Conservation (phyloP, 1,140 invertebrate species). For the Tribolium madens region DNA sequence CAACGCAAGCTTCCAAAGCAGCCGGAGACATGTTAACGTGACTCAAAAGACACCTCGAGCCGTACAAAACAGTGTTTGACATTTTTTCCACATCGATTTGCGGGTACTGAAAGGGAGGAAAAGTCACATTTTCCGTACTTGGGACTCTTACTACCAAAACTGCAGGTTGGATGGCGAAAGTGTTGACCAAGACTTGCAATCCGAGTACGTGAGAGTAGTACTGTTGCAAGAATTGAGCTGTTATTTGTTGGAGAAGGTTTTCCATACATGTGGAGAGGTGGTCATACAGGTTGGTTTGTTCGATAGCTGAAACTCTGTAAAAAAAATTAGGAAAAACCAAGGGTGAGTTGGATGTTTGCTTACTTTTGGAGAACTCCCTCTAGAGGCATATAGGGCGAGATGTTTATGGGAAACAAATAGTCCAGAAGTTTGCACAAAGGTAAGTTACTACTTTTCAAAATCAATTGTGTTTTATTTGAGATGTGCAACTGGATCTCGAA, state of each 20-base stretch:
- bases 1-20: constrained; percentile 61
- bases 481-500: constrained; percentile 76
- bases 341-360: constrained; percentile 53
- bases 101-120: constrained; percentile 45
- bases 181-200: constrained; percentile 92
- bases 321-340: background rate
- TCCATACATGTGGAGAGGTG: constrained; percentile 41
- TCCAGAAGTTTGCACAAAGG: constrained; percentile 64
- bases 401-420: constrained; percentile 62
- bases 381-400: constrained; percentile 63
- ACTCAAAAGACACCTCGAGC: constrained; percentile 61
- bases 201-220: constrained; percentile 90
- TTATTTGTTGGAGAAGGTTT: constrained; percentile 54
- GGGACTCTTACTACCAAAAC: constrained; percentile 3
- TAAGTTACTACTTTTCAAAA: constrained; percentile 62
- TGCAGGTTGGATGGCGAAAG: constrained; percentile 66
- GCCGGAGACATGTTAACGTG: constrained; percentile 64
- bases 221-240: constrained; percentile 85
- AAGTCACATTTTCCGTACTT: no score
- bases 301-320: constrained; percentile 83
- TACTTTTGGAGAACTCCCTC: constrained; percentile 67
- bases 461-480: constrained; percentile 72
- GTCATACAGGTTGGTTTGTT: constrained; percentile 66
- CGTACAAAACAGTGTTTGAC: constrained; percentile 55
- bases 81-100: constrained; percentile 56